phyloP scores from a whole-genome alignment of 2,888 invertebrate genomes.

The Drosophila fungiperda region DNA sequence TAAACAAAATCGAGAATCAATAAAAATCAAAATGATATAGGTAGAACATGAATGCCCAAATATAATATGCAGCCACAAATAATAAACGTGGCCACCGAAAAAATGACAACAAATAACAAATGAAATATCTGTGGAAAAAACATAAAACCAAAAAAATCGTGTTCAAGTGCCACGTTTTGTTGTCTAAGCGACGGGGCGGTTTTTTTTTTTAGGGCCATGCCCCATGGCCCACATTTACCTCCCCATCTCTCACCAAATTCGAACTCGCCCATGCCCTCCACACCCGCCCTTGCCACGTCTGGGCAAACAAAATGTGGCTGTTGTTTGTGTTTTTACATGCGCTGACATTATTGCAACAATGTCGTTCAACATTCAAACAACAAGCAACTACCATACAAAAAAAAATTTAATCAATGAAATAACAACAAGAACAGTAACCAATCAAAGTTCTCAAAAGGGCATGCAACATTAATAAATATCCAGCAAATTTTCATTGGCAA shows the following conservation, averaged over 20 bases:
- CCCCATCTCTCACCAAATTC: not conserved
- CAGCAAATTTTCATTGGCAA: not conserved
- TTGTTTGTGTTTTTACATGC: conserved; percentile 68
- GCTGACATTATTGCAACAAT: conserved; percentile 78
- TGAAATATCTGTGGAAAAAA: conserved; percentile 26
- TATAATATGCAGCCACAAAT: conserved; percentile 76
- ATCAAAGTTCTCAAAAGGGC: not conserved
- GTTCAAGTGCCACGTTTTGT: conserved; percentile 75
- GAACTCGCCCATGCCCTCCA: not conserved
- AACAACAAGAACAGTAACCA: conserved; percentile 22
- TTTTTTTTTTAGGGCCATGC: conserved; percentile 66
- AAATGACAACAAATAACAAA: conserved; percentile 41
- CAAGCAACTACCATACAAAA: conserved; percentile 48
- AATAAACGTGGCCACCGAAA: conserved; percentile 67
- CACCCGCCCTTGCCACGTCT: conserved; percentile 39
- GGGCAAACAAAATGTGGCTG: conserved; percentile 70
- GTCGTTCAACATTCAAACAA: conserved; percentile 55
- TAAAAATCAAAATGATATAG: conserved; percentile 64
- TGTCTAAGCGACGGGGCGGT: conserved; percentile 62
- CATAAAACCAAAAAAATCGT: conserved; percentile 60
- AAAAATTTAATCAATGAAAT: conserved; percentile 14
- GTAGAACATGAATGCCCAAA: conserved; percentile 77
- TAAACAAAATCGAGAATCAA: conserved; percentile 73
- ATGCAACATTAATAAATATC: not conserved
- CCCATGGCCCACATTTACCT: conserved; percentile 36